Percentiles rank a stretch among this genome's conserved stretches.
These are phyloP conservation scores for Parnassius mnemosyne DNA, from an alignment of 2,888 invertebrate genomes.

Conservation along the genomic window DNA sequence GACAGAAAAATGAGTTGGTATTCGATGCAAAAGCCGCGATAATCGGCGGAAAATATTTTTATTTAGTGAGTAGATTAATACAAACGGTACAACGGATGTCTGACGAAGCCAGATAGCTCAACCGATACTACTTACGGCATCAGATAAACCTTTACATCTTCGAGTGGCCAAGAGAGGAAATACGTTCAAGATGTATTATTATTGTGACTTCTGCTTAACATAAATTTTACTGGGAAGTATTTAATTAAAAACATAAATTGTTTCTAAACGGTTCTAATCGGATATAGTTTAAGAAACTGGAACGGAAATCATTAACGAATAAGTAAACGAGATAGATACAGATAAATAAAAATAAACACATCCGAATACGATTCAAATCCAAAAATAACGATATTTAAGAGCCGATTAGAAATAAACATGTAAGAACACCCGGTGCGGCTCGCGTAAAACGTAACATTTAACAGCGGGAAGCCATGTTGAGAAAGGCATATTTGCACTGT, in stretches of 20 bases:
- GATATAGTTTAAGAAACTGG: slow-evolving; percentile 24
- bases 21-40: slow-evolving; percentile 42
- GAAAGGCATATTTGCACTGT: slow-evolving; percentile 47
- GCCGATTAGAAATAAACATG: slow-evolving; percentile 71
- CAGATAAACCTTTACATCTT: slow-evolving; percentile 58
- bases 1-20: slow-evolving; percentile 48
- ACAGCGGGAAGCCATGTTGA: slow-evolving; percentile 65
- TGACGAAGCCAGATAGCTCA: slow-evolving; percentile 52
- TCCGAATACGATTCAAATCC: slow-evolving; percentile 66
- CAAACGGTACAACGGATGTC: slow-evolving; percentile 52
- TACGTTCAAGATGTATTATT: slow-evolving; percentile 58
- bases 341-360: slow-evolving; percentile 63
- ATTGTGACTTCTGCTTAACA: slow-evolving; percentile 62
- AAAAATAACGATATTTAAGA: slow-evolving; percentile 73
- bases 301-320: slow-evolving; percentile 38
- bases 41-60: slow-evolving; percentile 51
- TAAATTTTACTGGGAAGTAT: slow-evolving; percentile 55
- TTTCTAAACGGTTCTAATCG: slow-evolving; percentile 31
- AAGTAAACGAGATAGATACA: slow-evolving; percentile 44
- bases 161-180: slow-evolving; percentile 58
- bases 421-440: slow-evolving; percentile 58
- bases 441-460: slow-evolving; percentile 66
- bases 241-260: slow-evolving; percentile 67
- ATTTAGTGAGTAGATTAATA: slow-evolving; percentile 58
- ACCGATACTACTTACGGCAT: slow-evolving; percentile 59